Evolutionary conservation across 2,888 invertebrate species (phyloP).

Genomic region (Vanessa cardui): DNA sequence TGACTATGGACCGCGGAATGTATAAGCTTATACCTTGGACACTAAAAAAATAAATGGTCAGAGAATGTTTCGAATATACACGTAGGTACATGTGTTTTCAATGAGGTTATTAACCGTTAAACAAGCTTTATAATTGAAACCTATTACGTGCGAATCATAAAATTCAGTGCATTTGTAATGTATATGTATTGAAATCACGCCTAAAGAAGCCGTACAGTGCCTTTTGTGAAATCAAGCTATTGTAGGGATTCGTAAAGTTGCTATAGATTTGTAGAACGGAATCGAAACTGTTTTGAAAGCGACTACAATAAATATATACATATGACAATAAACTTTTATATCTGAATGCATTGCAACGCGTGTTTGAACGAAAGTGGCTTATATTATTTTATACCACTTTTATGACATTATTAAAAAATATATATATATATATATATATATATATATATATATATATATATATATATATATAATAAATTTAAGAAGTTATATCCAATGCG

Average conservation of each 20-base stretch:
- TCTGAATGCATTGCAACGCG: neutral
- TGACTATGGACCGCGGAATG: no score
- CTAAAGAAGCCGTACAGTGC: constrained; percentile 55
- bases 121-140: constrained; percentile 25
- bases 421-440: no score
- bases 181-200: constrained; percentile 40
- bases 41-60: no score
- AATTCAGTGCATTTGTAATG: constrained; percentile 30
- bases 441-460: no score
- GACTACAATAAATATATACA: neutral
- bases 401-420: no score
- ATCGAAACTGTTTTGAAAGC: neutral
- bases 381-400: no score
- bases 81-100: neutral
- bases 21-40: no score
- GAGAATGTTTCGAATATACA: no score
- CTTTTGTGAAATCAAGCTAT: constrained; percentile 57
- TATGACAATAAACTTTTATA: neutral
- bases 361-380: no score
- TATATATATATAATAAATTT: no score
- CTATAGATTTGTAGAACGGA: neutral
- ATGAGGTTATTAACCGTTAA: constrained; percentile 17
- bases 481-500: no score
- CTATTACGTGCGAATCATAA: constrained; percentile 25
- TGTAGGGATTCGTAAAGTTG: constrained; percentile 58